These are phyloP conservation scores for Pteronura brasiliensis DNA, from an alignment of 2,113 vertebrate genomes.

Conservation along the genomic window DNA sequence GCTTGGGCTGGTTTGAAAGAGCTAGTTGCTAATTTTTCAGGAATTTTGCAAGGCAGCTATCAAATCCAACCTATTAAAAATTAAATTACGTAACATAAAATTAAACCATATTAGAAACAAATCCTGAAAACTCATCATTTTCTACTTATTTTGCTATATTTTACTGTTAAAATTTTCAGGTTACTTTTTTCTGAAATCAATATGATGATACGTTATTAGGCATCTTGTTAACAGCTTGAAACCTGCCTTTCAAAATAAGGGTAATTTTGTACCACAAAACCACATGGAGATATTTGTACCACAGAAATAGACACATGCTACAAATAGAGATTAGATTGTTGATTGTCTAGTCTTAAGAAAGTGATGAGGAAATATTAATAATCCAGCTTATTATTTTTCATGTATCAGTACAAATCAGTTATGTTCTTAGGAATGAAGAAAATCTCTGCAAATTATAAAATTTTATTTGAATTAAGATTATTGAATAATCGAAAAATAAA, in stretches of 20 bases:
- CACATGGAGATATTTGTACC: not conserved
- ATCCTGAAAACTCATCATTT: not conserved
- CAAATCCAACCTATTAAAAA: not conserved
- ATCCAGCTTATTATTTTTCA: not conserved
- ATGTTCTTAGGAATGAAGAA: not conserved
- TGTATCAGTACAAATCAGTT: not conserved
- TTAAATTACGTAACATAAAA: not conserved
- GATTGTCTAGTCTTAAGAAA: not conserved
- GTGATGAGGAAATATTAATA: not conserved
- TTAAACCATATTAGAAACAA: not conserved
- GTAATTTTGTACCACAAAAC: not conserved
- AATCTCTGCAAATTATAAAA: not conserved
- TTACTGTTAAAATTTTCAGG: not conserved
- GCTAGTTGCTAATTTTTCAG: not conserved
- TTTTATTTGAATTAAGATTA: constrained; percentile 7
- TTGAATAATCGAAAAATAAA: not conserved
- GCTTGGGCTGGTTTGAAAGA: not conserved
- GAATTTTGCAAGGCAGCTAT: not conserved
- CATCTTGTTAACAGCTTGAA: not conserved
- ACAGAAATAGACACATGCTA: not conserved
- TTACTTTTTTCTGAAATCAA: not conserved
- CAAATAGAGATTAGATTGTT: not conserved
- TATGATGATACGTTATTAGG: not conserved
- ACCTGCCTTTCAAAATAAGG: not conserved
- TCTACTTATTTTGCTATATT: not conserved